Percentiles rank a stretch among this genome's conserved stretches.
phyloP scores from a whole-genome alignment of 1,140 invertebrate genomes.

The Microplitis mediator region DNA sequence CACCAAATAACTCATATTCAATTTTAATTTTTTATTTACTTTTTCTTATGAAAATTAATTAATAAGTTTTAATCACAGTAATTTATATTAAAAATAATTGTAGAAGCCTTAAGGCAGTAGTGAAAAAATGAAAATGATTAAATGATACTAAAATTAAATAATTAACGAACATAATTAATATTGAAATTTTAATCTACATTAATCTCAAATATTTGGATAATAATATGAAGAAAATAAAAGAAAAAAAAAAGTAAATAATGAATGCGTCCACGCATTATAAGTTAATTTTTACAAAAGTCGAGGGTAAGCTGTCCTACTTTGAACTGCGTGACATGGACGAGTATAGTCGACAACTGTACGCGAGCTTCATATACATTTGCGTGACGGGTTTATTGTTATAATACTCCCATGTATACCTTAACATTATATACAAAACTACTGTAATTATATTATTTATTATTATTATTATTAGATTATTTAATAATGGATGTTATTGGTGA shows the following conservation, averaged over 20 bases:
- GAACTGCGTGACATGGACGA: not conserved
- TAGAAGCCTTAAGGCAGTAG: too few relatives aligned
- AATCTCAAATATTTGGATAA: not conserved
- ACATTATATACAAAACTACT: not conserved
- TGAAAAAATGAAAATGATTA: too few relatives aligned
- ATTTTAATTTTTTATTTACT: not conserved
- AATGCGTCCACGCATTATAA: not conserved
- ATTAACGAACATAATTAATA: too few relatives aligned
- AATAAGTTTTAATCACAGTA: too few relatives aligned
- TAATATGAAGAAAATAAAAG: not conserved
- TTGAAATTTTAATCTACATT: too few relatives aligned
- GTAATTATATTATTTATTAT: not conserved
- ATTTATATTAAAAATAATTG: too few relatives aligned
- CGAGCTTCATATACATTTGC: not conserved
- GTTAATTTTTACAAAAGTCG: not conserved
- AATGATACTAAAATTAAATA: too few relatives aligned
- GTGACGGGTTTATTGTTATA: not conserved
- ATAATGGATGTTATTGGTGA: too few relatives aligned
- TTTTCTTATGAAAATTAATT: too few relatives aligned
- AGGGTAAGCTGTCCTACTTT: slow-evolving; percentile 2
- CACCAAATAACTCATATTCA: not conserved
- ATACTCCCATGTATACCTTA: too few relatives aligned
- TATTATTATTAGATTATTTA: not conserved
- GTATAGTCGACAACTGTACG: not conserved
- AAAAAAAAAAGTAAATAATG: not conserved